Evolutionary conservation across 2,113 vertebrate species (phyloP).

Genomic region (Suncus etruscus): DNA sequence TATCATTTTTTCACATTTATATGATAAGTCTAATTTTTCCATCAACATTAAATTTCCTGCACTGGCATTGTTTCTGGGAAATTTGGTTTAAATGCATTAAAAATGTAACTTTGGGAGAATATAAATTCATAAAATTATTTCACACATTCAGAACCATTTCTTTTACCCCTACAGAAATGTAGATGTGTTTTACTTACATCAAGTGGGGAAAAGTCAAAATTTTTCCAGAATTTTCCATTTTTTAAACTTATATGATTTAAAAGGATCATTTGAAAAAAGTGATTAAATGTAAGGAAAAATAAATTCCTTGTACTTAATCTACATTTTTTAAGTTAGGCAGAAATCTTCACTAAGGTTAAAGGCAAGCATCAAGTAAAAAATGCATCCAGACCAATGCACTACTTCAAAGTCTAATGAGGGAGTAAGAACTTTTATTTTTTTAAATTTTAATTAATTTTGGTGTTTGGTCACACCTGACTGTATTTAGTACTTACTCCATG

Average conservation of each 20-base stretch:
- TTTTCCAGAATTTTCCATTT: no score
- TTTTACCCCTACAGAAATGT: neutral
- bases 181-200: neutral
- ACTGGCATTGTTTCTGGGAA: neutral
- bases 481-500: no score
- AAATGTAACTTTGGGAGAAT: neutral
- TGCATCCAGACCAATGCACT: neutral
- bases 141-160: neutral
- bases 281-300: slow-evolving; percentile 3
- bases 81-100: neutral
- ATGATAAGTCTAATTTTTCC: neutral
- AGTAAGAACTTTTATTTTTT: neutral
- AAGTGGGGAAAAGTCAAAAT: neutral
- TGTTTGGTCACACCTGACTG: no score
- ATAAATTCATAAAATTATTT: neutral
- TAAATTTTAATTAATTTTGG: no score
- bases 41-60: neutral
- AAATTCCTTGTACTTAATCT: neutral
- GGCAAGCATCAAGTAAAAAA: neutral
- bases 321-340: neutral
- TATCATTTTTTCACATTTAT: slow-evolving; percentile 48
- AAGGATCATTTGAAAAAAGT: neutral
- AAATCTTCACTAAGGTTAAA: neutral
- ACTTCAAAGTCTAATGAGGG: neutral
- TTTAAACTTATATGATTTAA: neutral